phyloP scores from a whole-genome alignment of 2,113 vertebrate genomes.

The Pterocles gutturalis region DNA sequence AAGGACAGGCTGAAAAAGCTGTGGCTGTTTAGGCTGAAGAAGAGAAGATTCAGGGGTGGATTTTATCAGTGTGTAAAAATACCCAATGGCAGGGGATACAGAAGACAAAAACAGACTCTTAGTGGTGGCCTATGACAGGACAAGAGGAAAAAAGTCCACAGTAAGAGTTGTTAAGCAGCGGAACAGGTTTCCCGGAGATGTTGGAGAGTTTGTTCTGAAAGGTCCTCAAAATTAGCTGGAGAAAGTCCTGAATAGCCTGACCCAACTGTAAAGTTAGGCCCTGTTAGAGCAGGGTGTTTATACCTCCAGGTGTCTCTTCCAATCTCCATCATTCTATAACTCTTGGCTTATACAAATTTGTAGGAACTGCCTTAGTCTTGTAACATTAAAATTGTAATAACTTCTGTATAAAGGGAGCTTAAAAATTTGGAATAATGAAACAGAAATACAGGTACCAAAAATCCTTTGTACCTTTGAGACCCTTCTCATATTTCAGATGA shows the following conservation, averaged over 20 bases:
- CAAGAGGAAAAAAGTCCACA: neutral
- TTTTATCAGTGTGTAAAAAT: neutral
- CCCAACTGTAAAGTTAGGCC: neutral
- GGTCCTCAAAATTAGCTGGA: neutral
- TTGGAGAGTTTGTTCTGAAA: neutral
- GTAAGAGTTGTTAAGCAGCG: neutral
- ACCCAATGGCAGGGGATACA: neutral
- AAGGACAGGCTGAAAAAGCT: neutral
- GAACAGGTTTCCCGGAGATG: neutral
- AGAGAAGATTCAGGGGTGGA: neutral
- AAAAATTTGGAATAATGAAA: neutral
- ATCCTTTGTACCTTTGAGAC: neutral
- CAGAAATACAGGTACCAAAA: neutral
- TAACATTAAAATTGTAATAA: neutral
- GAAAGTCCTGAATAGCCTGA: neutral
- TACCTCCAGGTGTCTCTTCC: rapidly evolving
- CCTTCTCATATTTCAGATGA: neutral
- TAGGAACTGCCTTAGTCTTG: neutral
- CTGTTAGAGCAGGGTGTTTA: neutral
- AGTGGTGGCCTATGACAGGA: neutral
- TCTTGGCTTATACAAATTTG: neutral
- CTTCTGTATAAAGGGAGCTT: neutral
- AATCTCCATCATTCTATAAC: neutral
- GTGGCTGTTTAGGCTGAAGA: neutral
- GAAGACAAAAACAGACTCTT: neutral